Base-by-base conservation (phyloP, 2,113 vertebrate species). In the Eclectus roratus region DNA sequence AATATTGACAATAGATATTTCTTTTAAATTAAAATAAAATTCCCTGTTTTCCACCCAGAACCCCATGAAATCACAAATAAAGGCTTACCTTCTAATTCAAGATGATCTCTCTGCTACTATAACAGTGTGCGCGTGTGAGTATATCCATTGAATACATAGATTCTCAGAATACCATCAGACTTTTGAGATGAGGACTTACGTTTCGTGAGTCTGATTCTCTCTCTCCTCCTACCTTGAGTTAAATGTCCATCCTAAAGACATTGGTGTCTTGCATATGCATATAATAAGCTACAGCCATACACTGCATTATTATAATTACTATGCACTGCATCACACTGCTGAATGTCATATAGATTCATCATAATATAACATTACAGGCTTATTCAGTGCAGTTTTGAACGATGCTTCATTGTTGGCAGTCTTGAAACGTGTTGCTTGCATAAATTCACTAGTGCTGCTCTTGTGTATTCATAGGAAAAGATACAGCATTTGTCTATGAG, bases 141-240 rank as follows among this genome's bases (percentile, higher is more conserved):
- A 78, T 69, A 63, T 85, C 65, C 85, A 91, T 68, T 89, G 60
- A 76, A 58, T 80, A 71, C 28, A 35, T 63, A 89, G 79, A 76
- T 28, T 78, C 72, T 85, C 69, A 79, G 89, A 92, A 77, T 78
- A 93, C 96, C 93, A 66, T 97, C 97, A 97, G 97, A 97, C 97
- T 97, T 97, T 97, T 98, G 97, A 98, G 97, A 96, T 70, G 66
- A 93, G 66, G 96, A 60, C 85, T 81, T 86, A 88, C 7, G 46
- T 95, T 92, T 61, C 65, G 71, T 61, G 87, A 74, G 35, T 76
- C 77, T 94, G 52, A 92, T 95, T 85, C 49, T 74, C 68, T 93
- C 71, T 93, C 80, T 96, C 69, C 81, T 82, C 82, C 70, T 97
- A 91, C 68, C 76, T 65, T 77, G 72, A 80, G 41, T 39, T 84